Conservation (phyloP, 2,113 vertebrate genomes). For the Isurus oxyrinchus region DNA sequence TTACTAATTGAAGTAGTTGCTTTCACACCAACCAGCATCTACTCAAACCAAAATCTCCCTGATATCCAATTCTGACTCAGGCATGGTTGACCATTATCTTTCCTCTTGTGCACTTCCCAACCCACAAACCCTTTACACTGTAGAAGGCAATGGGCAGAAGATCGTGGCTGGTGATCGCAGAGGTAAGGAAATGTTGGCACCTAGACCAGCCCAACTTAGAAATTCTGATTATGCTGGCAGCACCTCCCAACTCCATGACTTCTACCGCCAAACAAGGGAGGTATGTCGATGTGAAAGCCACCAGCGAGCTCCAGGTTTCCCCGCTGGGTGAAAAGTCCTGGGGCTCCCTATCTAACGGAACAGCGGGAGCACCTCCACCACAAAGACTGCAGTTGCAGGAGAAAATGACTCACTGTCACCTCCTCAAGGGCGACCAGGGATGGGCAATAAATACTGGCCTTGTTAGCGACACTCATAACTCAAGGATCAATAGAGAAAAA, state of each 20-base stretch:
- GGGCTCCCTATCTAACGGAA: not conserved
- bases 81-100: not conserved
- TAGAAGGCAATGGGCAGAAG: too few relatives aligned
- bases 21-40: not conserved
- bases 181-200: not conserved
- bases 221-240: too few relatives aligned
- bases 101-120: not conserved
- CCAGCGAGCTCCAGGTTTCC: not conserved
- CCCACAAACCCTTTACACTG: too few relatives aligned
- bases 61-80: not conserved
- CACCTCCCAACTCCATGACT: not conserved
- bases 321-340: not conserved
- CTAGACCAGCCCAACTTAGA: too few relatives aligned
- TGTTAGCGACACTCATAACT: not conserved
- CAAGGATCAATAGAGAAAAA: not conserved
- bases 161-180: not conserved
- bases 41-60: not conserved
- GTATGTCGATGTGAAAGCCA: not conserved
- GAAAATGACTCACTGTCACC: not conserved
- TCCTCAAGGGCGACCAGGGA: not conserved
- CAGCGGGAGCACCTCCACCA: not conserved
- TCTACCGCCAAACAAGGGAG: not conserved
- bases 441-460: not conserved
- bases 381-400: not conserved
- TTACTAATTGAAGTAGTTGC: not conserved